Conservation (phyloP, 35 echinoderm and acorn worm species). For the Heliocidaris erythrogramma region DNA sequence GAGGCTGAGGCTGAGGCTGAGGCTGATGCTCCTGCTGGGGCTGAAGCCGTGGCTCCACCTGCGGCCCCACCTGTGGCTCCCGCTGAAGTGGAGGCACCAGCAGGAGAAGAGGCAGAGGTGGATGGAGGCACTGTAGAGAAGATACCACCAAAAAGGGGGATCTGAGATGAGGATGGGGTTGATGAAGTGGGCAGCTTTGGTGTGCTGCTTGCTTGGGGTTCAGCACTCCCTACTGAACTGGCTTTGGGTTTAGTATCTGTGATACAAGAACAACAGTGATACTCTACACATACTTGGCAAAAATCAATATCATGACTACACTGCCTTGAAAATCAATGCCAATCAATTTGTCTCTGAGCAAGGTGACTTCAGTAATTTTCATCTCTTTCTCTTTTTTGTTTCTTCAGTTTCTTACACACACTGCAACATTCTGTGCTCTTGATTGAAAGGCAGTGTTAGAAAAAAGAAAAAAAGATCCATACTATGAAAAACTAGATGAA, state of each 20-base stretch:
- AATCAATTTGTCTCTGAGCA: background rate
- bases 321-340: background rate
- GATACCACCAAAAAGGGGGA: background rate
- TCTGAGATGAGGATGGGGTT: background rate
- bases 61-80: background rate
- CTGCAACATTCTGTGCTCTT: background rate
- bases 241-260: background rate
- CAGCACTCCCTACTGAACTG: background rate
- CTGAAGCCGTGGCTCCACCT: background rate
- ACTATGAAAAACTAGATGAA: too few relatives aligned
- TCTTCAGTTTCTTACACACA: background rate
- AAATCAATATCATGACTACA: background rate
- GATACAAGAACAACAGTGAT: background rate
- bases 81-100: background rate
- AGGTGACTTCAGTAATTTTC: background rate
- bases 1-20: background rate
- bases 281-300: too few relatives aligned
- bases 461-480: background rate
- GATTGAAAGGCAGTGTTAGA: background rate
- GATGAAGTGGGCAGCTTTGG: background rate
- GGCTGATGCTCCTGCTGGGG: background rate
- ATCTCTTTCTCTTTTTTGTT: background rate
- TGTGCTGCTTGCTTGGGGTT: background rate
- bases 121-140: slow-evolving; percentile 29
- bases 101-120: background rate